Base-by-base conservation (phyloP, 2,888 invertebrate genomes). In the Phengaris alcon region DNA sequence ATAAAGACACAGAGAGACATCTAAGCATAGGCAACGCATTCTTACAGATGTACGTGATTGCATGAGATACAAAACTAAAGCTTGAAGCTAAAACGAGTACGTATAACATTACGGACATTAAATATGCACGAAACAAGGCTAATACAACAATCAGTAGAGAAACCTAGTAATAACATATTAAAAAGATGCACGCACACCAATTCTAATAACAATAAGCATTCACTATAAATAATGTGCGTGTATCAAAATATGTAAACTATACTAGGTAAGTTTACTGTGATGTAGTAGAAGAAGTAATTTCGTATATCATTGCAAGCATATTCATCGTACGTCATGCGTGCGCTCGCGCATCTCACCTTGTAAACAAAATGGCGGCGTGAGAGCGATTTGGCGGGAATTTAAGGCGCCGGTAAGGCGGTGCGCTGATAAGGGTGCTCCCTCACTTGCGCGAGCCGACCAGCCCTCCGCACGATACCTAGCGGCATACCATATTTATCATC, bases 401-500 rank as follows among this genome's bases (percentile, higher is more conserved):
- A 93, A 95, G 96, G 97, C 96, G 96, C 96, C 94, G 95, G 97
- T 88, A 93, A 90, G 87, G 93, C 93, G 79, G 91, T 97, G 96
- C 98, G 97, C 96, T 98, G 98, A 96, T 98, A 98, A 94, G 98
- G 98, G 96, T 98, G 98, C 95, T 98, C 98, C 96, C 98, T 95
- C 94, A 96, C 95, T 94, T 97, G 96, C 95, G 96, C 96, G 94
- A 97, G 95, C 94, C 97, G 96, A 89, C 96, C 96, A 94, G 97
- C 96, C 86, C 94, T 95, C 94, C 96, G 96, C 95, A 96, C 97
- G 96, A 97, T 97, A 97, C 95, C 95, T 95, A 95, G 94, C 94
- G 94, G 93, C 93, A 93, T 84, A 92, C 84, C 86, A 89, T 83
- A 86, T 91, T 87, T 87, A 91, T 90, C 86, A 90, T 88, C 89